phyloP scores from a whole-genome alignment of 2,113 vertebrate genomes.

The Oxyruncus cristatus region DNA sequence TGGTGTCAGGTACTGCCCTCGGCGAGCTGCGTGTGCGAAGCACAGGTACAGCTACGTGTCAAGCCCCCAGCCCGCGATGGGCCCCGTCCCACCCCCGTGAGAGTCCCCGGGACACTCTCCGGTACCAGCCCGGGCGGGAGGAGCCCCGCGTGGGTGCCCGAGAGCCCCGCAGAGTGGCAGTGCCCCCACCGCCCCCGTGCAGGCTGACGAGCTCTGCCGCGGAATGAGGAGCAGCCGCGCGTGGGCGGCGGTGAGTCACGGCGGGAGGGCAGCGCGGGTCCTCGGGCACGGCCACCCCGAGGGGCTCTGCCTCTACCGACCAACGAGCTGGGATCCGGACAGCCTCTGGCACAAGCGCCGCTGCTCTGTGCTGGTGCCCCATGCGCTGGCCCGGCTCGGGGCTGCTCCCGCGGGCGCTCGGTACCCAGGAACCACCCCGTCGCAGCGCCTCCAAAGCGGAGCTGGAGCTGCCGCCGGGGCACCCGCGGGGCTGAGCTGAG shows the following conservation, averaged over 20 bases:
- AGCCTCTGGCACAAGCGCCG: too few species aligned
- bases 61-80: fast-evolving
- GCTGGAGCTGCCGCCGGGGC: neutral
- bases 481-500: neutral
- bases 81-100: fast-evolving
- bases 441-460: neutral
- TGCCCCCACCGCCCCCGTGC: neutral
- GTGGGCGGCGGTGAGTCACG: slow-evolving; percentile 48
- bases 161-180: neutral
- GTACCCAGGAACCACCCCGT: neutral
- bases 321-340: too few species aligned
- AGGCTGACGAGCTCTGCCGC: slow-evolving; percentile 67
- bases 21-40: fast-evolving
- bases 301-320: neutral
- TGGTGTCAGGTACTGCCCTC: neutral
- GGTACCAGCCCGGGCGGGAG: neutral
- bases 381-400: neutral
- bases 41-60: neutral
- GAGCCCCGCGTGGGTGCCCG: neutral
- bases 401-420: neutral
- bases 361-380: neutral
- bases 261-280: neutral
- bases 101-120: neutral
- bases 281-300: neutral
- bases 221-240: slow-evolving; percentile 71